phyloP scores from a whole-genome alignment of 2,113 vertebrate species.

The Melospiza melodia region DNA sequence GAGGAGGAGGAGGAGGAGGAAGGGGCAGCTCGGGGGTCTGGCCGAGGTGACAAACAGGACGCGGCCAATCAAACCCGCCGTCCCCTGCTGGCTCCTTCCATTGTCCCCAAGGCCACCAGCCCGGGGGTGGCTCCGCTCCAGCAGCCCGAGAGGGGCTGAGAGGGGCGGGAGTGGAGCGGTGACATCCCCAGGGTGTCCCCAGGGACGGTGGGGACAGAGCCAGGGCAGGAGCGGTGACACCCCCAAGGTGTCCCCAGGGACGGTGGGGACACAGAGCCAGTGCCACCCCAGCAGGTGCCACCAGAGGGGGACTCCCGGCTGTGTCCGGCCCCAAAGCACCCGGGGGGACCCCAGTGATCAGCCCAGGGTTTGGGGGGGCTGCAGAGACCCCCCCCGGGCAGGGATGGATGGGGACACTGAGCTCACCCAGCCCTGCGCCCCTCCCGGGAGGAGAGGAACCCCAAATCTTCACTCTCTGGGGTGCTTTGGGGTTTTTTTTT shows the following conservation, averaged over 20 bases:
- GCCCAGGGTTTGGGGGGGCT: background rate
- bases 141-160: background rate
- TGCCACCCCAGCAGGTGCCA: background rate
- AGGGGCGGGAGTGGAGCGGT: rapidly evolving
- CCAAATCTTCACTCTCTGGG: rapidly evolving
- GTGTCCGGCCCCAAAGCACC: background rate
- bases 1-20: background rate
- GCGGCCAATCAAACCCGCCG: background rate
- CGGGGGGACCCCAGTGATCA: background rate
- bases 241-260: too few relatives aligned
- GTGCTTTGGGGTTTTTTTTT: too few relatives aligned
- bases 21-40: background rate
- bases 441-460: background rate
- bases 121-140: background rate
- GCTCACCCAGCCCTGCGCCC: rapidly evolving
- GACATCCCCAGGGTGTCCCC: background rate
- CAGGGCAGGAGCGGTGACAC: background rate
- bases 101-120: background rate
- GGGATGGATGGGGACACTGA: background rate
- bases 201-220: background rate
- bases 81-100: background rate
- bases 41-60: background rate
- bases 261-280: too few relatives aligned
- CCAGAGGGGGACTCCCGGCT: background rate
- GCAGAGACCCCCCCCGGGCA: background rate